Evolutionary conservation across 2,888 invertebrate genomes (phyloP).

Genomic region (Ptychoptera contaminata): DNA sequence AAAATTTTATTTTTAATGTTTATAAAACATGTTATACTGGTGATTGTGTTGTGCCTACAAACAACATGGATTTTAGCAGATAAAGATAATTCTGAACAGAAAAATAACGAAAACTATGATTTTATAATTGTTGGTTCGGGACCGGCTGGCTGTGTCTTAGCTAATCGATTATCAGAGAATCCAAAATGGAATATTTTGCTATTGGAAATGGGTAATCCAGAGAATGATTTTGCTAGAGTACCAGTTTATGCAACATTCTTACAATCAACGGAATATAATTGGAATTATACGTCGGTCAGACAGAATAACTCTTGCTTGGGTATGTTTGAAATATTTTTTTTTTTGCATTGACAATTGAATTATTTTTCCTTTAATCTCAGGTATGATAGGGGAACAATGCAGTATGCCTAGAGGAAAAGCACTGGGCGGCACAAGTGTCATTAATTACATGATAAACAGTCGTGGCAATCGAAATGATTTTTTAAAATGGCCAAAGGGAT

Average conservation of each 20-base stretch:
- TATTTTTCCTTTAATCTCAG: slow-evolving; percentile 28
- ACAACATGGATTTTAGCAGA: too few species aligned
- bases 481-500: slow-evolving; percentile 30
- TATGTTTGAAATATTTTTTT: slow-evolving; percentile 19
- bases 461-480: slow-evolving; percentile 32
- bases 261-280: slow-evolving; percentile 39
- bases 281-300: slow-evolving; percentile 53
- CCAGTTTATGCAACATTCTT: slow-evolving; percentile 17
- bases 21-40: too few species aligned
- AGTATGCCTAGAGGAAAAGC: slow-evolving; percentile 32
- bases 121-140: slow-evolving; percentile 43
- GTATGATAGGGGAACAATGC: slow-evolving; percentile 20
- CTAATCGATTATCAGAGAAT: slow-evolving; percentile 43
- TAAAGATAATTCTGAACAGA: too few species aligned
- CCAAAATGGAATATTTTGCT: slow-evolving; percentile 38
- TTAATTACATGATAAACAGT: slow-evolving; percentile 35
- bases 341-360: background rate
- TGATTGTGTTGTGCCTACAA: too few species aligned
- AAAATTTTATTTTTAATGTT: too few species aligned
- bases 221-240: slow-evolving; percentile 18
- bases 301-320: slow-evolving; percentile 42
- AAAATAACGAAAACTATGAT: slow-evolving; percentile 25
- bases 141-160: slow-evolving; percentile 41
- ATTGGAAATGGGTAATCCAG: slow-evolving; percentile 40
- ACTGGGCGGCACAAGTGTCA: slow-evolving; percentile 33